Conservation (phyloP, 1,140 invertebrate genomes). For the Pseudoatta argentina region DNA sequence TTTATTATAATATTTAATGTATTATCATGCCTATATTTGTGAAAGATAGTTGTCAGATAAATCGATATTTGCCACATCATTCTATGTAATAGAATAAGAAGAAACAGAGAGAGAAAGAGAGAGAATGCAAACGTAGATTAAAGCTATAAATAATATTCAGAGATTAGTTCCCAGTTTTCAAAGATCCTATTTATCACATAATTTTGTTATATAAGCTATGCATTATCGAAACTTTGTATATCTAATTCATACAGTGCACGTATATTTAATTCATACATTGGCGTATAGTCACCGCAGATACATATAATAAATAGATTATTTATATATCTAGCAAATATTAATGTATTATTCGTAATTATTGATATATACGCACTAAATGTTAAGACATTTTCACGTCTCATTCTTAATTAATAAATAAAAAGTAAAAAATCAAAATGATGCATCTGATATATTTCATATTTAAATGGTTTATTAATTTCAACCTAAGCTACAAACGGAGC, state of each 20-base stretch:
- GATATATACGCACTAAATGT: background rate
- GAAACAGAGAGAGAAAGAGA: background rate
- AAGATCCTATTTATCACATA: background rate
- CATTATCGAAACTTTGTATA: background rate
- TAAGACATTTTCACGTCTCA: background rate
- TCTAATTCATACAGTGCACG: background rate
- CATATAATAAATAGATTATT: slow-evolving; percentile 10
- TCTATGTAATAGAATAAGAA: background rate
- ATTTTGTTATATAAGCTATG: background rate
- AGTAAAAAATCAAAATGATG: background rate
- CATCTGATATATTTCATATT: background rate
- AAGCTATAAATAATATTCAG: too few relatives aligned
- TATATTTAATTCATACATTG: background rate
- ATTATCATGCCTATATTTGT: background rate
- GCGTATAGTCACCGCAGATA: background rate
- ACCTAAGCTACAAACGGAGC: slow-evolving; percentile 8
- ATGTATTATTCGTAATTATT: background rate
- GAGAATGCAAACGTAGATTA: too few relatives aligned
- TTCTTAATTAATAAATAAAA: background rate
- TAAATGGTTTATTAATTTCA: background rate
- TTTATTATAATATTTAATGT: background rate
- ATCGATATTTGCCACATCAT: background rate
- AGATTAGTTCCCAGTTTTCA: background rate
- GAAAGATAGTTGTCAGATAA: background rate
- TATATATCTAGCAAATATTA: background rate